A percentile compares a stretch with the other conserved stretches of the same genome.
Evolutionary conservation across 2,888 invertebrate species (phyloP).

Genomic region (Napeogenes sylphis): DNA sequence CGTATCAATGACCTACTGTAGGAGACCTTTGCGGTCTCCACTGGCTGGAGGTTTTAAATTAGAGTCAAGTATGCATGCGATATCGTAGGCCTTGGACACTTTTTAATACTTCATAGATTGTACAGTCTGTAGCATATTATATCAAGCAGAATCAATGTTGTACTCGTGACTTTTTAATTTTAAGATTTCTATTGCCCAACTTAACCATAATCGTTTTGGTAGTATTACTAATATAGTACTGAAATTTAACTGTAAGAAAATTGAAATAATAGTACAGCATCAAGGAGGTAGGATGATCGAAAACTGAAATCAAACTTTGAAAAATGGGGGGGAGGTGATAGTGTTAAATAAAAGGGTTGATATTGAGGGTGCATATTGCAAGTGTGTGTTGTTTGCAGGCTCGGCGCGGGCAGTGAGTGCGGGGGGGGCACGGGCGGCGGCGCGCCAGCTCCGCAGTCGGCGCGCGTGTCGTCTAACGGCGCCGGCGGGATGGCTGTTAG

Average conservation of each 20-base stretch:
- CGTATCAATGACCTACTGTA: constrained; percentile 6
- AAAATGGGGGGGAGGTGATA: no score
- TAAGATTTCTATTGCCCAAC: no score
- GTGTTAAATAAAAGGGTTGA: no score
- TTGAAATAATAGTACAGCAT: no score
- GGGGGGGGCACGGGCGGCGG: constrained; percentile 73
- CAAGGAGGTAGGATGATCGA: no score
- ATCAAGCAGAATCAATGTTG: neutral
- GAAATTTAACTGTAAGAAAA: no score
- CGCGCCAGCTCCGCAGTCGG: constrained; percentile 84
- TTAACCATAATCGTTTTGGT: no score
- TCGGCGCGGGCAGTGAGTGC: constrained; percentile 78
- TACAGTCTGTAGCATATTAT: neutral
- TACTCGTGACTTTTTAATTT: no score
- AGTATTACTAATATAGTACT: no score
- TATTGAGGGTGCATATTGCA: neutral
- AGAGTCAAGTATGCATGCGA: constrained; percentile 8
- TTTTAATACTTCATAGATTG: constrained; percentile 1
- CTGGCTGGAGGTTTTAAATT: constrained; percentile 5
- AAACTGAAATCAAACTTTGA: no score
- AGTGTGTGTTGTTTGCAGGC: constrained; percentile 76
- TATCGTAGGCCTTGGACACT: constrained; percentile 1
- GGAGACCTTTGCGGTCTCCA: constrained; percentile 5
- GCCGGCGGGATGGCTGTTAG: constrained; percentile 97
- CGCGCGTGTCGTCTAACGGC: constrained; percentile 90